Evolutionary conservation across 2,888 invertebrate species (phyloP).

Genomic region (Epinotia bilunana): DNA sequence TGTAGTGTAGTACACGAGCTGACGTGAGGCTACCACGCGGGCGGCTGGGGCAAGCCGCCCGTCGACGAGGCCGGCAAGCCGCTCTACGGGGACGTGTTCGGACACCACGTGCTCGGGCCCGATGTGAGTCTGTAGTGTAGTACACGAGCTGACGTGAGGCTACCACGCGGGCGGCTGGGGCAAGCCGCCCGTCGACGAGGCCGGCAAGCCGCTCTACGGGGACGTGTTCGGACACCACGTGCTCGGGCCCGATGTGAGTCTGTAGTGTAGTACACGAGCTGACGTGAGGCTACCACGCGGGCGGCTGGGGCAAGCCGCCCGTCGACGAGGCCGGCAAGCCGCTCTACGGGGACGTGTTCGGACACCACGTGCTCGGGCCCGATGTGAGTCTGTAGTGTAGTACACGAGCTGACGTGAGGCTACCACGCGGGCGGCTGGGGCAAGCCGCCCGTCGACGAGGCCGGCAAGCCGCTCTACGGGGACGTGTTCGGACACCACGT

Average conservation of each 20-base stretch:
- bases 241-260: conserved; percentile 87
- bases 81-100: conserved; percentile 99
- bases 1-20: too few relatives aligned
- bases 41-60: conserved; percentile 99
- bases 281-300: conserved; percentile 95
- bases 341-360: conserved; percentile 99
- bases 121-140: conserved; percentile 83
- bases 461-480: conserved; percentile 98
- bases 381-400: conserved; percentile 83
- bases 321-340: conserved; percentile 99
- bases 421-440: conserved; percentile 99
- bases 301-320: conserved; percentile 99
- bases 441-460: conserved; percentile 99
- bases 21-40: conserved; percentile 95
- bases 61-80: conserved; percentile 99
- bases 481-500: conserved; percentile 97
- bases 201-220: conserved; percentile 98
- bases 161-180: conserved; percentile 99
- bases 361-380: conserved; percentile 89
- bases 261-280: conserved; percentile 39
- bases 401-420: conserved; percentile 75
- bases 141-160: conserved; percentile 75
- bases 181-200: conserved; percentile 99
- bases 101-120: conserved; percentile 89
- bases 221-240: conserved; percentile 97